These are phyloP conservation scores for Diarsia mendica DNA, from an alignment of 2,888 invertebrate genomes.

Conservation along the genomic window DNA sequence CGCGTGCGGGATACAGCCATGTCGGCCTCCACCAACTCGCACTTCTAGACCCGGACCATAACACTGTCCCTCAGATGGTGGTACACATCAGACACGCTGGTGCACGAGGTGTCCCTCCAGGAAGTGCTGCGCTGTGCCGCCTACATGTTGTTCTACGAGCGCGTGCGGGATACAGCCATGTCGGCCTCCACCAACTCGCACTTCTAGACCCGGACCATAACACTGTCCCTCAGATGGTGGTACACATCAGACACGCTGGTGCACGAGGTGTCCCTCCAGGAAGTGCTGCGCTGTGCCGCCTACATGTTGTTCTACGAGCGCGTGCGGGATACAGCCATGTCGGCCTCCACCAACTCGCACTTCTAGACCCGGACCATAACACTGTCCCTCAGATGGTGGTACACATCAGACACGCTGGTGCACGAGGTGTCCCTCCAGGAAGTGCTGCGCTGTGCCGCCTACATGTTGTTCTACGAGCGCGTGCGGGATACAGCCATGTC, in stretches of 20 bases:
- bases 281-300: slow-evolving; percentile 96
- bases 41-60: slow-evolving; percentile 67
- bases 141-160: slow-evolving; percentile 98
- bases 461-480: slow-evolving; percentile 97
- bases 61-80: slow-evolving; percentile 92
- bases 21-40: slow-evolving; percentile 63
- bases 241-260: slow-evolving; percentile 96
- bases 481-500: slow-evolving; percentile 64
- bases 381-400: slow-evolving; percentile 92
- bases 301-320: slow-evolving; percentile 98
- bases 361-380: slow-evolving; percentile 63
- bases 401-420: slow-evolving; percentile 96
- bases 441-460: slow-evolving; percentile 96
- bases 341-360: slow-evolving; percentile 66
- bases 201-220: slow-evolving; percentile 64
- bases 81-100: slow-evolving; percentile 96
- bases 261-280: slow-evolving; percentile 94
- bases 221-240: slow-evolving; percentile 92
- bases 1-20: slow-evolving; percentile 72
- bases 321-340: slow-evolving; percentile 63
- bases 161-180: slow-evolving; percentile 69
- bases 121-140: slow-evolving; percentile 96
- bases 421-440: slow-evolving; percentile 94
- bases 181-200: slow-evolving; percentile 65
- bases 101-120: slow-evolving; percentile 94